These are phyloP conservation scores for Neoascia interrupta DNA, from an alignment of 2,888 invertebrate genomes.

Conservation along the genomic window DNA sequence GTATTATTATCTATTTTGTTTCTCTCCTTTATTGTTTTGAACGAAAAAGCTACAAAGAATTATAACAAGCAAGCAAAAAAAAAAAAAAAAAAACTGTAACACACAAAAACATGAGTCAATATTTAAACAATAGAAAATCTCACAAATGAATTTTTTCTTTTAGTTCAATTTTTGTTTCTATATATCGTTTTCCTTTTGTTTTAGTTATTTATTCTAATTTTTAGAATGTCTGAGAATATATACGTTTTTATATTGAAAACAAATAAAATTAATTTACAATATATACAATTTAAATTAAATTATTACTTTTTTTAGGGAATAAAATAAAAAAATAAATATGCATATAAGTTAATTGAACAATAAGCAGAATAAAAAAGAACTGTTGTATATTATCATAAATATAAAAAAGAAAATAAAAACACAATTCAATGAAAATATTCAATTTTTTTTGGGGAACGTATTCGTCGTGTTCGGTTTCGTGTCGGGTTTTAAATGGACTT, in stretches of 20 bases:
- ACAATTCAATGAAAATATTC: slow-evolving; percentile 59
- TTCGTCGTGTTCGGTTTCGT: slow-evolving; percentile 74
- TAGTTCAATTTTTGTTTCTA: slow-evolving; percentile 42
- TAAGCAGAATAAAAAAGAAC: slow-evolving; percentile 60
- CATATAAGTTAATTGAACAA: slow-evolving; percentile 38
- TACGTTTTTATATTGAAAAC: slow-evolving; percentile 66
- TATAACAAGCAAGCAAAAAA: not conserved
- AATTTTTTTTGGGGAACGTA: slow-evolving; percentile 73
- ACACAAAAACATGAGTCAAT: slow-evolving; percentile 17
- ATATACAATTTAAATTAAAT: slow-evolving; percentile 63
- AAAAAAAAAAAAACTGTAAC: not conserved
- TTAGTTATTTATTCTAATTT: slow-evolving; percentile 66
- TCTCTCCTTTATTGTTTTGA: slow-evolving; percentile 9
- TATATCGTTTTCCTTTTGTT: slow-evolving; percentile 45
- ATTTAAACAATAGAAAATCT: slow-evolving; percentile 42
- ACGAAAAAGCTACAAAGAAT: not conserved
- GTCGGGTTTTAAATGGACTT: slow-evolving; percentile 74
- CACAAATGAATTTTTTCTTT: slow-evolving; percentile 21
- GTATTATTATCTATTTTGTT: slow-evolving; percentile 52
- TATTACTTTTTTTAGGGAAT: slow-evolving; percentile 50
- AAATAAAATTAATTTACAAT: slow-evolving; percentile 35
- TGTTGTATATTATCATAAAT: slow-evolving; percentile 61
- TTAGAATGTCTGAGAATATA: slow-evolving; percentile 51
- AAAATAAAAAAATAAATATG: slow-evolving; percentile 54
- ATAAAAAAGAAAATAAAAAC: slow-evolving; percentile 59